phyloP scores from a whole-genome alignment of 2,888 invertebrate species.

The Griposia aprilina region DNA sequence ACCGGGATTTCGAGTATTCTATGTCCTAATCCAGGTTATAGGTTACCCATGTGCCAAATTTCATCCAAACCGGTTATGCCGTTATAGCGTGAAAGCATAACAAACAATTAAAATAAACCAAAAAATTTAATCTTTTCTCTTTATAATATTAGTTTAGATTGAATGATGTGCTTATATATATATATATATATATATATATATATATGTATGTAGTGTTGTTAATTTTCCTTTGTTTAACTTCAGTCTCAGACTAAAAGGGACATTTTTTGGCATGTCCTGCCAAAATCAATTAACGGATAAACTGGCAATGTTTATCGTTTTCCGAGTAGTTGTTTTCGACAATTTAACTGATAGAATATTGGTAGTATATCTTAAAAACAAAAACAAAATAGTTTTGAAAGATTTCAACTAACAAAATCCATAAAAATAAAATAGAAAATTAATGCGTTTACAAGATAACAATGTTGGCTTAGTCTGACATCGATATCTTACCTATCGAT shows the following conservation, averaged over 20 bases:
- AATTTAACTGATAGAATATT: neutral
- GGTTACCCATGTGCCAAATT: no score
- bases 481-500: constrained; percentile 18
- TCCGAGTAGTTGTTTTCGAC: neutral
- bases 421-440: constrained; percentile 7
- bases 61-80: no score
- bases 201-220: neutral
- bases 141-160: neutral
- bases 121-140: no score
- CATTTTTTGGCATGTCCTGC: neutral
- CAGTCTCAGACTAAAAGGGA: no score
- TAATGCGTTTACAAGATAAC: constrained; percentile 23
- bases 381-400: no score
- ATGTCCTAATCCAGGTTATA: no score
- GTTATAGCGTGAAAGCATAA: no score
- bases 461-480: constrained; percentile 8
- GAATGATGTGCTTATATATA: constrained; percentile 1
- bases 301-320: no score
- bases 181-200: no score
- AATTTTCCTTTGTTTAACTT: neutral
- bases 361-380: neutral
- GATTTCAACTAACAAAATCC: neutral
- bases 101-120: no score
- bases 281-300: neutral
- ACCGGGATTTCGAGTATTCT: no score